phyloP scores from a whole-genome alignment of 2,888 invertebrate species.

The Chloromyia formosa region DNA sequence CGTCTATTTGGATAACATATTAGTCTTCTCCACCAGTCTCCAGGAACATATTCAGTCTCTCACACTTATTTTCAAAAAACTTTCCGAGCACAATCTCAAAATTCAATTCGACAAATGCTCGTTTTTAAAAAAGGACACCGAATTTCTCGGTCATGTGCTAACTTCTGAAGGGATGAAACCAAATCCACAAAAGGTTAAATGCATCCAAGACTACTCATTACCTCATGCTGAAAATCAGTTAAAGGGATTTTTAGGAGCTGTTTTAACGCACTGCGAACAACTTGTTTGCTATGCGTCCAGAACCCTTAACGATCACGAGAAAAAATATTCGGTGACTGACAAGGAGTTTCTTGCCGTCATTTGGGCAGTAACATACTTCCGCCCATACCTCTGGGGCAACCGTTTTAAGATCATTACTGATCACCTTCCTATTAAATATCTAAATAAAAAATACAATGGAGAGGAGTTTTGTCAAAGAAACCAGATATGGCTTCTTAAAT shows the following conservation, averaged over 20 bases:
- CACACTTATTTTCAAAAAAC: no score
- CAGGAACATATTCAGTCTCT: no score
- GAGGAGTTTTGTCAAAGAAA: constrained; percentile 9
- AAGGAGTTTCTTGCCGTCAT: constrained; percentile 3
- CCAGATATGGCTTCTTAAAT: constrained; percentile 23
- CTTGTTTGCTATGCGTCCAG: constrained; percentile 40
- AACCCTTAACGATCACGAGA: constrained; percentile 16
- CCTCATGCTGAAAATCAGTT: no score
- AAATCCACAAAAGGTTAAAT: no score
- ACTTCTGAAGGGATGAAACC: no score
- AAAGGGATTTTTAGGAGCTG: not conserved
- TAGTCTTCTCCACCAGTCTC: no score
- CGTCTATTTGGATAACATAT: no score
- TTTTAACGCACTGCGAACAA: constrained; percentile 24
- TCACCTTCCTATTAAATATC: constrained; percentile 24
- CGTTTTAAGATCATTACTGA: constrained; percentile 10
- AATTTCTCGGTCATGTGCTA: no score
- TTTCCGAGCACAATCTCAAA: no score
- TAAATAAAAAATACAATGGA: constrained; percentile 24
- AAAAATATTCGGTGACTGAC: constrained; percentile 28
- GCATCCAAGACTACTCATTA: no score
- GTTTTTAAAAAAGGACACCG: no score
- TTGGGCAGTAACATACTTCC: not conserved
- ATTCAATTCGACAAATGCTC: no score
- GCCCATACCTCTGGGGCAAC: constrained; percentile 15